A percentile compares a stretch with the other conserved stretches of the same genome.
Conservation (phyloP, 2,888 invertebrate species). For the Itoplectis maculator region DNA sequence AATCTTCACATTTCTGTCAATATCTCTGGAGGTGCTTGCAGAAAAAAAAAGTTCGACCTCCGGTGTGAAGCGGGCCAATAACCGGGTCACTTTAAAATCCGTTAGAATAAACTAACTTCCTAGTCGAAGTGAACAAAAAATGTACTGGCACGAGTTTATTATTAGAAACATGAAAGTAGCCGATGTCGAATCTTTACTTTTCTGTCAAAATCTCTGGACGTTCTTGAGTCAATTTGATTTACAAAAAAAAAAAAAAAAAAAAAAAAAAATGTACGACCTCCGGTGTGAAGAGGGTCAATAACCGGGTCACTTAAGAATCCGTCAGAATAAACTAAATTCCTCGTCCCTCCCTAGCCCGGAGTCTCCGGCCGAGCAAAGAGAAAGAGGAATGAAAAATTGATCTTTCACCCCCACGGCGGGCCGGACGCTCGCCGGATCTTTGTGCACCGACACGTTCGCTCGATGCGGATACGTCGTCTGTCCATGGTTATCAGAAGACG, state of each 20-base stretch:
- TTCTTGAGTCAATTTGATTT: too few relatives aligned
- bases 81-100: neutral
- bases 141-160: too few relatives aligned
- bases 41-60: too few relatives aligned
- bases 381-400: constrained; percentile 59
- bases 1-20: too few relatives aligned
- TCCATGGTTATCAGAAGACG: constrained; percentile 51
- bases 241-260: too few relatives aligned
- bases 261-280: too few relatives aligned
- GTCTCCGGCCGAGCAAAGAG: neutral
- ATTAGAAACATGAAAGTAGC: too few relatives aligned
- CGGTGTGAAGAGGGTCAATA: neutral
- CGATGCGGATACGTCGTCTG: constrained; percentile 52
- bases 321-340: too few relatives aligned
- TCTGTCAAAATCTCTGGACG: too few relatives aligned
- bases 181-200: too few relatives aligned
- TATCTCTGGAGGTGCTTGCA: too few relatives aligned
- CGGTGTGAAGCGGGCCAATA: neutral
- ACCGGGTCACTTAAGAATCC: neutral
- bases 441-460: constrained; percentile 58
- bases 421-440: constrained; percentile 43
- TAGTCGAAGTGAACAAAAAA: too few relatives aligned
- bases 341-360: neutral
- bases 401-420: neutral
- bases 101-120: neutral